These are phyloP conservation scores for Furcifer pardalis DNA, from an alignment of 2,797 vertebrate genomes.

Conservation along the genomic window DNA sequence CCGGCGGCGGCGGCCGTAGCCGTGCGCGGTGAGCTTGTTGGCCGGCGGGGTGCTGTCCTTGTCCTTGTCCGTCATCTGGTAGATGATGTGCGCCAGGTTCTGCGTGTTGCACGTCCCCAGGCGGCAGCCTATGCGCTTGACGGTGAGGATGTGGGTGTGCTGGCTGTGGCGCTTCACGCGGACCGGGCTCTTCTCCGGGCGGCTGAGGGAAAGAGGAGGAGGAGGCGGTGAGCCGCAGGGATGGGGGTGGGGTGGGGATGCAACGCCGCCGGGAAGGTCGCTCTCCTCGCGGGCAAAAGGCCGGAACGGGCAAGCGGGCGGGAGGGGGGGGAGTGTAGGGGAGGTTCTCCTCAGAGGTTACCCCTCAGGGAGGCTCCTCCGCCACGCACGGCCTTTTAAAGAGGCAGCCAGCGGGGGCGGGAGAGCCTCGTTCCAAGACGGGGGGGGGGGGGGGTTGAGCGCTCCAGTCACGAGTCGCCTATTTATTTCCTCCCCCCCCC, in stretches of 20 bases:
- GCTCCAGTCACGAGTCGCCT: too few species aligned
- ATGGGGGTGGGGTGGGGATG: too few species aligned
- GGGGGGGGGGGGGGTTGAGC: too few species aligned
- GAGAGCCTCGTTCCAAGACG: too few species aligned
- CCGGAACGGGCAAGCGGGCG: too few species aligned
- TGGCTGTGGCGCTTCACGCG: slow-evolving; percentile 85
- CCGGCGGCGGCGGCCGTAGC: slow-evolving; percentile 91
- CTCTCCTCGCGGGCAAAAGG: too few species aligned
- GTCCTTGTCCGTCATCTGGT: slow-evolving; percentile 83
- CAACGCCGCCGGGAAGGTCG: too few species aligned
- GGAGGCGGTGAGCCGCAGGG: slow-evolving; percentile 25
- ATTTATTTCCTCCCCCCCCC: too few species aligned
- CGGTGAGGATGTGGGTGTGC: slow-evolving; percentile 67
- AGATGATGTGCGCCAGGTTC: slow-evolving; percentile 87
- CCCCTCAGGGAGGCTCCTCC: background rate
- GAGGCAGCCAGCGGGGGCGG: too few species aligned
- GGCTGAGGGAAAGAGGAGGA: slow-evolving; percentile 54
- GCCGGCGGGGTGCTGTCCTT: slow-evolving; percentile 82
- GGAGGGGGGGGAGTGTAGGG: too few species aligned
- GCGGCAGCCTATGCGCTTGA: slow-evolving; percentile 75
- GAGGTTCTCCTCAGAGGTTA: background rate
- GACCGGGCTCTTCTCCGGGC: slow-evolving; percentile 67
- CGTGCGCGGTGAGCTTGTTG: slow-evolving; percentile 86
- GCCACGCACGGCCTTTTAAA: background rate
- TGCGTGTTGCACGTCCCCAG: slow-evolving; percentile 90